A percentile compares a stretch with the other conserved stretches of the same genome.
phyloP scores from a whole-genome alignment of 2,113 vertebrate genomes.

The Scomber colias region DNA sequence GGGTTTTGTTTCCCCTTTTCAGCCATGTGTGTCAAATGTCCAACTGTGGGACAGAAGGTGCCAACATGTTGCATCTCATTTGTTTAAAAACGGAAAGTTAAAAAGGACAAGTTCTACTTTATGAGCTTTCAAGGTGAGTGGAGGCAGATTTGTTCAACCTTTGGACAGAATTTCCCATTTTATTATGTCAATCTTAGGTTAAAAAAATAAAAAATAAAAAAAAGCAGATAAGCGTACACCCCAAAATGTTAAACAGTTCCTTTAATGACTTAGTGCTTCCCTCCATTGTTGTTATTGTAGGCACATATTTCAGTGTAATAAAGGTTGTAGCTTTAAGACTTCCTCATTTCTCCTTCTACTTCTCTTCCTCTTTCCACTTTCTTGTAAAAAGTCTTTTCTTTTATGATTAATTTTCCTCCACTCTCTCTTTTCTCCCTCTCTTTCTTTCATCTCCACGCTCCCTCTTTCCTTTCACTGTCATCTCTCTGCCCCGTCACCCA shows the following conservation, averaged over 20 bases:
- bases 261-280: not conserved
- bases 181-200: too few species aligned
- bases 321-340: not conserved
- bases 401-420: not conserved
- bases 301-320: not conserved
- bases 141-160: too few species aligned
- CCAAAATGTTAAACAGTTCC: not conserved
- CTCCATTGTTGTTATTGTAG: not conserved
- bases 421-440: not conserved
- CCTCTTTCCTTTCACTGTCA: conserved; percentile 16
- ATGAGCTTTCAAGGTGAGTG: too few species aligned
- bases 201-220: too few species aligned
- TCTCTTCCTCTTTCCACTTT: conserved; percentile 17
- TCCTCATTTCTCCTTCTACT: not conserved
- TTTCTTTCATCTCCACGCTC: conserved; percentile 34
- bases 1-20: too few species aligned
- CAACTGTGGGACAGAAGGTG: too few species aligned
- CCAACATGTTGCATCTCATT: too few species aligned
- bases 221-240: not conserved
- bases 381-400: not conserved
- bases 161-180: too few species aligned
- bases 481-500: conserved; percentile 24
- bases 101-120: too few species aligned
- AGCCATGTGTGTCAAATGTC: too few species aligned
- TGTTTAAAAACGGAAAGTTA: too few species aligned